Percentiles rank a stretch among this genome's conserved stretches.
phyloP scores from a whole-genome alignment of 2,888 invertebrate species.

The Tipula confusa region DNA sequence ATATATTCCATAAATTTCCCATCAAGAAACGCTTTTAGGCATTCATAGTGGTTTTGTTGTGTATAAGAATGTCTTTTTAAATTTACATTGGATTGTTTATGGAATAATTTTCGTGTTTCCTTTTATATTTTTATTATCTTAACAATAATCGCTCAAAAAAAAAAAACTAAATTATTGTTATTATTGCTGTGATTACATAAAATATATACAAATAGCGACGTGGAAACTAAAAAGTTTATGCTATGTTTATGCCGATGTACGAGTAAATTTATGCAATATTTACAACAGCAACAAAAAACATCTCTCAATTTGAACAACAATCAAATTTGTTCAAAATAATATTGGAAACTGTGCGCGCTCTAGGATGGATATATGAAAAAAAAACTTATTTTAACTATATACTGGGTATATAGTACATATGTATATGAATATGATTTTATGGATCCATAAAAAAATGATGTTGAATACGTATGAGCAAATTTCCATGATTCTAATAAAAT shows the following conservation, averaged over 20 bases:
- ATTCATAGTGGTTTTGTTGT: background rate
- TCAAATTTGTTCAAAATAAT: background rate
- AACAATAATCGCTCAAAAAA: background rate
- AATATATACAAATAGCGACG: background rate
- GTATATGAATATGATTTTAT: background rate
- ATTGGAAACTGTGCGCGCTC: background rate
- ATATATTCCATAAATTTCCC: background rate
- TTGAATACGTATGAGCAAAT: background rate
- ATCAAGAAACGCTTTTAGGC: background rate
- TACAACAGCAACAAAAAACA: background rate
- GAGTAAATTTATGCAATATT: background rate
- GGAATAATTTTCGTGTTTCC: background rate
- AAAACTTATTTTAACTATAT: background rate
- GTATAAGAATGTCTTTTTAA: background rate
- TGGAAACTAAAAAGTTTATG: background rate
- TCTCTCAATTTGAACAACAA: background rate
- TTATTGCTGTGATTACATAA: constrained; percentile 7
- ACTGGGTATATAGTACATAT: background rate
- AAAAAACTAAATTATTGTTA: background rate
- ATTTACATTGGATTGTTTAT: background rate
- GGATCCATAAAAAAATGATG: background rate
- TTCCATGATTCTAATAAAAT: constrained; percentile 12
- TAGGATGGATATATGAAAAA: background rate
- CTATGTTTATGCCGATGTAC: too few relatives aligned
- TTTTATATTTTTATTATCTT: background rate